A percentile compares a stretch with the other conserved stretches of the same genome.
phyloP scores from a whole-genome alignment of 2,797 vertebrate species.

The Rhabdomys pumilio region DNA sequence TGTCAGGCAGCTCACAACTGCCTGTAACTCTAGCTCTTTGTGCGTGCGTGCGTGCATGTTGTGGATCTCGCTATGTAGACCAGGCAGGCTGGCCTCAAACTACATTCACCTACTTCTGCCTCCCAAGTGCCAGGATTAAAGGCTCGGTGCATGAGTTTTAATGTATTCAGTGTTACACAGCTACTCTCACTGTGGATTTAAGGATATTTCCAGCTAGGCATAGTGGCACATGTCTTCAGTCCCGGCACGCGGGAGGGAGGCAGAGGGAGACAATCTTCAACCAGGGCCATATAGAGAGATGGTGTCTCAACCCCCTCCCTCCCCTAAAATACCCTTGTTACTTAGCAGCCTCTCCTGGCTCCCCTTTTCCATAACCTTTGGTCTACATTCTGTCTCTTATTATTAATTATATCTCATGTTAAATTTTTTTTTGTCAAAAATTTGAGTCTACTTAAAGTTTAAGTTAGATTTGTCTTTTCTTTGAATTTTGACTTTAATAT shows the following conservation, averaged over 20 bases:
- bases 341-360: neutral
- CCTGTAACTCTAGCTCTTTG: neutral
- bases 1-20: neutral
- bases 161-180: neutral
- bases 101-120: neutral
- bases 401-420: neutral
- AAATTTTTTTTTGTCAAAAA: neutral
- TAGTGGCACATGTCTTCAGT: neutral
- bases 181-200: neutral
- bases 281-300: neutral
- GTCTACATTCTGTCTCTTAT: neutral
- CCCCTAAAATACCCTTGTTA: neutral
- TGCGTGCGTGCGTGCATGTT: neutral
- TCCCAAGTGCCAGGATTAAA: neutral
- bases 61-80: neutral
- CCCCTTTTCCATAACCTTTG: neutral
- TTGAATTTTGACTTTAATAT: constrained; percentile 40
- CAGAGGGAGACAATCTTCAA: neutral
- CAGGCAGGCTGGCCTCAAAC: neutral
- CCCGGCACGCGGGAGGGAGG: no score
- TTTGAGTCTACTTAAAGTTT: constrained; percentile 47
- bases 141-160: neutral
- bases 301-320: neutral
- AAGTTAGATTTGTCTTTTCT: neutral
- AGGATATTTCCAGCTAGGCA: neutral